Evolutionary conservation across 2,888 invertebrate genomes (phyloP).

Genomic region (Lasioglossum figueresi): DNA sequence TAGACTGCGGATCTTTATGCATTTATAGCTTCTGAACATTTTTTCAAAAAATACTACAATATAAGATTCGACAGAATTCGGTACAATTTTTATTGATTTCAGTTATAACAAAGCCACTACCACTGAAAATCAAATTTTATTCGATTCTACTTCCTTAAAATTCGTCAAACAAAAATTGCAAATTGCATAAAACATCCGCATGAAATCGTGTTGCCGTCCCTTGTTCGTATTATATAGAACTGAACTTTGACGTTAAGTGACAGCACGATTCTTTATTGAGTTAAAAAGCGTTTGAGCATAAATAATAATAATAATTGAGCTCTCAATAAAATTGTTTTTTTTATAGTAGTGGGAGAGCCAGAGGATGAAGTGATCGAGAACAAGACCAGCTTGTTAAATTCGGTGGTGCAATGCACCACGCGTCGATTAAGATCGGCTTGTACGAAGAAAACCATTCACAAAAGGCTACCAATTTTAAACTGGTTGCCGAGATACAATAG

Average conservation of each 20-base stretch:
- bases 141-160: too few relatives aligned
- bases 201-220: not conserved
- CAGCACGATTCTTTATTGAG: not conserved
- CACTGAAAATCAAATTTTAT: too few relatives aligned
- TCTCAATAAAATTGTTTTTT: constrained; percentile 15
- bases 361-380: constrained; percentile 76
- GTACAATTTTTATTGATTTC: not conserved
- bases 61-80: too few relatives aligned
- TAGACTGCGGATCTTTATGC: too few relatives aligned
- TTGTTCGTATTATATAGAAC: not conserved
- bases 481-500: constrained; percentile 92
- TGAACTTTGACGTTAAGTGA: constrained; percentile 28
- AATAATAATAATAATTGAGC: too few relatives aligned
- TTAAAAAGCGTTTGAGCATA: constrained; percentile 3
- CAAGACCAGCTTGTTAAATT: constrained; percentile 77
- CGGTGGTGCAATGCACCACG: constrained; percentile 83
- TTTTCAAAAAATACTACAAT: too few relatives aligned
- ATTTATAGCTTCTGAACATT: too few relatives aligned
- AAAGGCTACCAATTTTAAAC: constrained; percentile 89
- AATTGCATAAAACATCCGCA: too few relatives aligned
- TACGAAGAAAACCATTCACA: constrained; percentile 89
- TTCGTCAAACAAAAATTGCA: too few relatives aligned
- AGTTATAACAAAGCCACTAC: too few relatives aligned
- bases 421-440: constrained; percentile 85
- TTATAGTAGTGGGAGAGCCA: constrained; percentile 81